Evolutionary conservation across 2,113 vertebrate genomes (phyloP).

Genomic region (Chamaea fasciata): DNA sequence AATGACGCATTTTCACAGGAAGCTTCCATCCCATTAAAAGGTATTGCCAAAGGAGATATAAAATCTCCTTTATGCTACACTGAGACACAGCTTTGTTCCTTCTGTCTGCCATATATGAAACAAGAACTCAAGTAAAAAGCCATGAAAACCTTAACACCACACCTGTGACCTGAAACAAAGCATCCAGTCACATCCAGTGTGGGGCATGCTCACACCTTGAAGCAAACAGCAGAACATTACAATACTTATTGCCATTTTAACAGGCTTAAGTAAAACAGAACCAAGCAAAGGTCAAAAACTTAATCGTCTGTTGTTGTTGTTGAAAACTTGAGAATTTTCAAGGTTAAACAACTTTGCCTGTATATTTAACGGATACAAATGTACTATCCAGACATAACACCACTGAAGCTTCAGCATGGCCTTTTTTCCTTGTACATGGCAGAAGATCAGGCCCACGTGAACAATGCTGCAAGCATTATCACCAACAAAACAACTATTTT

Average conservation of each 20-base stretch:
- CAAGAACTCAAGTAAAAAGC: background rate
- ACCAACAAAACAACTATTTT: background rate
- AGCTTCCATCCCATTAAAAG: background rate
- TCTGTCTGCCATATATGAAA: background rate
- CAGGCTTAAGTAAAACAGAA: background rate
- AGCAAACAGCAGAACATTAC: background rate
- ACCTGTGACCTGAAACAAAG: background rate
- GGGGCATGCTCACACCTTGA: background rate
- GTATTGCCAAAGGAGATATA: background rate
- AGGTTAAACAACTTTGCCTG: background rate
- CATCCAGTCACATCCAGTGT: background rate
- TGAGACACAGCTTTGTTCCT: background rate
- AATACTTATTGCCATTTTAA: background rate
- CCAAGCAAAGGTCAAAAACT: background rate
- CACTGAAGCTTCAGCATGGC: background rate
- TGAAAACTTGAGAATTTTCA: background rate
- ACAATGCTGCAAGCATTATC: background rate
- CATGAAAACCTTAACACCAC: background rate
- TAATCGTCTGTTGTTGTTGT: background rate
- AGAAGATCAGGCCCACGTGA: background rate
- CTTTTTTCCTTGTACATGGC: fast-evolving
- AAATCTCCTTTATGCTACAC: background rate
- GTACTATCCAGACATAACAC: background rate
- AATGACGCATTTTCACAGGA: background rate
- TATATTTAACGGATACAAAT: background rate